phyloP scores from a whole-genome alignment of 2,888 invertebrate species.

The Argynnis bischoffii region DNA sequence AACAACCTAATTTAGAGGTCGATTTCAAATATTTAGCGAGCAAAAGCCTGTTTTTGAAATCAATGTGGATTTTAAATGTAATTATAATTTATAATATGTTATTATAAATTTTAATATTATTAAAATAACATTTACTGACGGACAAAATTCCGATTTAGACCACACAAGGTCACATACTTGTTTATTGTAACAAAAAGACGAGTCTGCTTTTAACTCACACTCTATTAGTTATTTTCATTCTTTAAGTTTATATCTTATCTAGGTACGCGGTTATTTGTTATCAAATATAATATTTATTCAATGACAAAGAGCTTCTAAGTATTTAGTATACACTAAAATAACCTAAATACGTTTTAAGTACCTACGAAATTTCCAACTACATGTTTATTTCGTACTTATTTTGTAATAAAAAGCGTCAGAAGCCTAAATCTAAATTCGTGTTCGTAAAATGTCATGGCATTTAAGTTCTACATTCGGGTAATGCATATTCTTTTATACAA shows the following conservation, averaged over 20 bases:
- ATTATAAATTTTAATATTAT: slow-evolving; percentile 2
- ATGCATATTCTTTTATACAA: no score
- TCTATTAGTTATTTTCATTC: not conserved
- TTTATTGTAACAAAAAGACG: not conserved
- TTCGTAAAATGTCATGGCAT: no score
- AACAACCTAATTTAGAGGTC: not conserved
- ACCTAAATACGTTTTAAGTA: not conserved
- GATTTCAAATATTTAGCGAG: not conserved
- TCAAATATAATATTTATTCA: not conserved
- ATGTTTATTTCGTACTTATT: no score
- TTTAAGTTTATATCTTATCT: not conserved
- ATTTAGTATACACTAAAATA: not conserved
- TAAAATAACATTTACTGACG: not conserved
- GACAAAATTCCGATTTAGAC: not conserved
- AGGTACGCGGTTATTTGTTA: slow-evolving; percentile 2
- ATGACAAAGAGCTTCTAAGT: not conserved
- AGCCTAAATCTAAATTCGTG: no score
- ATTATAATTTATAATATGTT: not conserved
- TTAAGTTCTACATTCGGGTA: no score
- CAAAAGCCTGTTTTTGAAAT: not conserved
- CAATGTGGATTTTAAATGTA: not conserved
- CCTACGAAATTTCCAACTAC: not conserved
- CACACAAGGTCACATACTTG: not conserved
- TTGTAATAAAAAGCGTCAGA: no score
- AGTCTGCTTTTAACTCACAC: not conserved